Percentiles rank a stretch among this genome's conserved stretches.
phyloP scores from a whole-genome alignment of 2,113 vertebrate genomes.

The Scortum barcoo region DNA sequence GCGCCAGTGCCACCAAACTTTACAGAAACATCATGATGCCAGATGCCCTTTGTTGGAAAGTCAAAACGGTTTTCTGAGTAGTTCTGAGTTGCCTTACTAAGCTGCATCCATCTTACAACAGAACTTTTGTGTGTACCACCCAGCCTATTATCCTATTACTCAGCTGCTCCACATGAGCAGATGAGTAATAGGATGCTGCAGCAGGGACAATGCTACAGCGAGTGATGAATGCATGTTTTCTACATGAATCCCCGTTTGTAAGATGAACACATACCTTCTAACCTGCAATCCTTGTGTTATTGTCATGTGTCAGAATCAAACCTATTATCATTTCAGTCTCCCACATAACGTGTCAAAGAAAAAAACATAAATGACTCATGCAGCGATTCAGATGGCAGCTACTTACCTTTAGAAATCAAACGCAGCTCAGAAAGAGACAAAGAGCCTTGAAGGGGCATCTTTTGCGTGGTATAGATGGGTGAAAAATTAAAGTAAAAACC shows the following conservation, averaged over 20 bases:
- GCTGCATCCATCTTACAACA: slow-evolving; percentile 38
- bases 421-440: neutral
- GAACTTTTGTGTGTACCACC: slow-evolving; percentile 28
- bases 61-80: slow-evolving; percentile 43
- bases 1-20: slow-evolving; percentile 42
- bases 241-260: slow-evolving; percentile 24
- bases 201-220: neutral
- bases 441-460: neutral
- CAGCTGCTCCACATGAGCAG: slow-evolving; percentile 42
- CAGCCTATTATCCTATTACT: slow-evolving; percentile 51
- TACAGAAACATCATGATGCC: slow-evolving; percentile 41
- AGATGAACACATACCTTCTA: slow-evolving; percentile 2
- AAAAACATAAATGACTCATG: neutral
- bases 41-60: slow-evolving; percentile 53
- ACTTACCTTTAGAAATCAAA: neutral
- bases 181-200: slow-evolving; percentile 49
- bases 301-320: slow-evolving; percentile 9
- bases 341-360: neutral
- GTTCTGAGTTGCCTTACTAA: slow-evolving; percentile 35
- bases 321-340: neutral
- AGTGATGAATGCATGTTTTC: slow-evolving; percentile 28
- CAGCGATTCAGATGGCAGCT: neutral
- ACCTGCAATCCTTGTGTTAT: slow-evolving; percentile 6
- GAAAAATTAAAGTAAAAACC: too few species aligned
- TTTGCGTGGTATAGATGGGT: neutral